Evolutionary conservation across 2,888 invertebrate genomes (phyloP), one percentile per base, ranked within the genome.

Genomic region (Scaptomyza reducta): DNA sequence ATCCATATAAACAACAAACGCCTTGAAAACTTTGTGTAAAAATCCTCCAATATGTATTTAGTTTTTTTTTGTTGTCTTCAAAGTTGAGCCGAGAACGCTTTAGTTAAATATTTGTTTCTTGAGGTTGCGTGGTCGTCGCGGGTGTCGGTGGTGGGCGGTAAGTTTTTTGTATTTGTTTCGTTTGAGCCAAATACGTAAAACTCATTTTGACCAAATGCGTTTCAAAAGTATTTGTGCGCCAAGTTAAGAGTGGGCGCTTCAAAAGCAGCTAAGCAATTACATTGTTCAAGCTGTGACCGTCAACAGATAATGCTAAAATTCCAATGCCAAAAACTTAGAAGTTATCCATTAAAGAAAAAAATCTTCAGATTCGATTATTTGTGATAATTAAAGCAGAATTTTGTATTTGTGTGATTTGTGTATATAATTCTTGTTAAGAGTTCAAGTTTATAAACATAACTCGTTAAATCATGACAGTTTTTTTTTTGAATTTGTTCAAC

Each of bases 171-270:
- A 10, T 16, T 10, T 13, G 5, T 18, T 49, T 33, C 16, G n/a
- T 35, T 60, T 50, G 42, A 56, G 76, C 80, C 84, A 78, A 77
- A 79, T 76, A 79, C 55, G 68, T 74, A 72, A 72, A 85, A 85
- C 77, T 82, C 85, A 85, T 82, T 82, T 85, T 82, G 82, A 85
- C 82, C 81, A 81, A 84, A 81, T 78, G 64, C 70, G 81, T 70
- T 71, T 58, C 11, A 49, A 63, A 74, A 66, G 16, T 40, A 40
- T 65, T 70, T 67, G 49, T 57, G 74, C 74, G 71, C 57, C 56
- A 25, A 61, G 45, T 42, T 58, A 44, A 33, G 35, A 75, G 71
- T 71, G 68, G 68, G 72, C 76, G 66, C 74, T 40, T 9, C 1
- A 55, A 58, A 63, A 67, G 60, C 55, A 55, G 57, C 55, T 33